Evolutionary conservation across 2,888 invertebrate genomes (phyloP).

Genomic region (Sabellastarte sp.): DNA sequence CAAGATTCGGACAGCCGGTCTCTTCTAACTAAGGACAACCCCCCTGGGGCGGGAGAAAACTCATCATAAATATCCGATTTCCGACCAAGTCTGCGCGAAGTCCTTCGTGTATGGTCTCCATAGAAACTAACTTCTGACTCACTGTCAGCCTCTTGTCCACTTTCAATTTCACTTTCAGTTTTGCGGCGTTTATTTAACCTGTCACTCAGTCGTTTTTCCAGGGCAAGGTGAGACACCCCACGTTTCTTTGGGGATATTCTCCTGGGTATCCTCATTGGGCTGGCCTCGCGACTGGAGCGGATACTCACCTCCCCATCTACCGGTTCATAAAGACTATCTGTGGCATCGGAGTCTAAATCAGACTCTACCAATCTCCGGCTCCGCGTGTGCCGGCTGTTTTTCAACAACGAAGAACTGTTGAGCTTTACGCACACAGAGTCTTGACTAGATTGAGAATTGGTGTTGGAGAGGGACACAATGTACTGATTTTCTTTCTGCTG

Average conservation of each 20-base stretch:
- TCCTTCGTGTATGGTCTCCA: too few relatives aligned
- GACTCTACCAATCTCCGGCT: neutral
- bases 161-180: neutral
- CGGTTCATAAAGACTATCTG: neutral
- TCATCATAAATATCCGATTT: too few relatives aligned
- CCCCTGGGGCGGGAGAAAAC: too few relatives aligned
- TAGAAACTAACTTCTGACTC: neutral
- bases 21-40: too few relatives aligned
- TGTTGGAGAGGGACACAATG: neutral
- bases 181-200: neutral
- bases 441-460: too few relatives aligned
- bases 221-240: neutral
- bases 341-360: neutral
- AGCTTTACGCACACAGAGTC: too few relatives aligned
- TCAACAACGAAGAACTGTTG: neutral
- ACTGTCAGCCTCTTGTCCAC: neutral
- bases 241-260: neutral
- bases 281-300: neutral
- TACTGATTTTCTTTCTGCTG: neutral
- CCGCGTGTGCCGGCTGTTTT: neutral
- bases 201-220: neutral
- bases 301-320: neutral
- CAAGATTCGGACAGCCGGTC: too few relatives aligned
- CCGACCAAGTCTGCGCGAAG: too few relatives aligned
- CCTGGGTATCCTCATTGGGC: neutral